A percentile compares a stretch with the other conserved stretches of the same genome.
Evolutionary conservation across 2,888 invertebrate genomes (phyloP).

Genomic region (Brassicogethes aeneus): DNA sequence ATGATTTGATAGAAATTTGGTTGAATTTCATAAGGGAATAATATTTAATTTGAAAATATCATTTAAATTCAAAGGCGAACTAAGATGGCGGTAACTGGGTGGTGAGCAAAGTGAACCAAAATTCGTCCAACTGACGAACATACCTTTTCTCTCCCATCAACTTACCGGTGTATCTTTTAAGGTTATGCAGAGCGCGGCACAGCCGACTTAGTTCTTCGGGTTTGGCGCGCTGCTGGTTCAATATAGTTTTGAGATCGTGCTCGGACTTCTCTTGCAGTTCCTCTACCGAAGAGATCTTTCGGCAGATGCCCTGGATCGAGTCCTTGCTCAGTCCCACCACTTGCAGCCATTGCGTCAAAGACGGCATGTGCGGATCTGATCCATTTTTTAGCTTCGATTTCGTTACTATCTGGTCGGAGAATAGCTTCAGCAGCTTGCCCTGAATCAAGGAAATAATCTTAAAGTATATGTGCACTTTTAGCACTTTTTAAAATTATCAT

Average conservation of each 20-base stretch:
- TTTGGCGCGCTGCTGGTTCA: slow-evolving; percentile 53
- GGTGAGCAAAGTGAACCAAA: too few species aligned
- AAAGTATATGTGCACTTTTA: too few species aligned
- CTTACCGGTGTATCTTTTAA: slow-evolving; percentile 74
- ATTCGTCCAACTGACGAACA: too few species aligned
- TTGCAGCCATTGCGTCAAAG: slow-evolving; percentile 82
- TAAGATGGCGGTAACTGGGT: too few species aligned
- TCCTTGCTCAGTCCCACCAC: slow-evolving; percentile 76
- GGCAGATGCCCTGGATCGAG: slow-evolving; percentile 65
- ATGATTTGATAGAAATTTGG: too few species aligned
- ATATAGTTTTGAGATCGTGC: slow-evolving; percentile 65
- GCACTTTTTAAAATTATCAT: too few species aligned
- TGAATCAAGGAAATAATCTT: slow-evolving; percentile 45
- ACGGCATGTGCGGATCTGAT: slow-evolving; percentile 63
- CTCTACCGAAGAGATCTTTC: slow-evolving; percentile 69
- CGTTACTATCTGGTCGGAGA: slow-evolving; percentile 81
- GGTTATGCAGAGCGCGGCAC: slow-evolving; percentile 75
- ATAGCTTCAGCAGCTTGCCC: slow-evolving; percentile 90
- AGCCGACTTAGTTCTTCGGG: slow-evolving; percentile 78
- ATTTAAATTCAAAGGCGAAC: too few species aligned
- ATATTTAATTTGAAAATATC: too few species aligned
- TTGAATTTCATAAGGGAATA: too few species aligned
- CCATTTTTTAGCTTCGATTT: slow-evolving; percentile 69
- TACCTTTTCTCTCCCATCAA: slow-evolving; percentile 2
- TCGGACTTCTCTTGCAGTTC: slow-evolving; percentile 76